Evolutionary conservation across 1,140 invertebrate species (phyloP), one percentile per base, ranked within the genome.

Genomic region (Ips typographus): DNA sequence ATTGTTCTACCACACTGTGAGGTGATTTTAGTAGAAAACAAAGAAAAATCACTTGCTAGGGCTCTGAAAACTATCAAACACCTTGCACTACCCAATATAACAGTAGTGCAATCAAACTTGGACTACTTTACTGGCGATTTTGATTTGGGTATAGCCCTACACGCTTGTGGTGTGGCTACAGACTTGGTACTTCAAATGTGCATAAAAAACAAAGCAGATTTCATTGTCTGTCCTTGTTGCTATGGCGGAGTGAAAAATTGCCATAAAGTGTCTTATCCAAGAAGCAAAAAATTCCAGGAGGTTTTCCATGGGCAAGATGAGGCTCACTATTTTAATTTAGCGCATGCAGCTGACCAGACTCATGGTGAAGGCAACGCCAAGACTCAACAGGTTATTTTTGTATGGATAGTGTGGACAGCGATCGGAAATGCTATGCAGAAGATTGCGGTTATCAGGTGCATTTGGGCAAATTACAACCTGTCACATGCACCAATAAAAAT

Each of bases 111-210:
- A 80, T 90, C 91, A 75, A 95, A 95, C 82, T 85, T 94, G 65
- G 90, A 93, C 78, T 95, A 95, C 80, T 93, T 91, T 76, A 85
- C 84, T 70, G 91, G 89, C 4, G 75, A 85, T 55, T 92, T 92
- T 83, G 86, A 95, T 73, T 88, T 98, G 71, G 95, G 95, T 2
- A 84, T 92, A 36, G 92, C 91, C 7, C 81, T 98, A 52, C 96
- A 98, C 83, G 95, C 95, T 2, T 98, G 96, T 83, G 96, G 96
- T 8, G 90, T 94, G 6, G 94, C 95, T 2, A 97, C 94, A 7
- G 96, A 98, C 82, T 86, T 98, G 65, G 94, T 98, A 1, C 83
- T 98, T 56, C 86, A 94, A 70, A 91, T 91, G 73, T 98, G 95
- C 79, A 84, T 93, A 2, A 78, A 85, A 38, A 85, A 85, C 8